Conservation (phyloP, 2,888 invertebrate species). For the Gnatocerus cornutus region DNA sequence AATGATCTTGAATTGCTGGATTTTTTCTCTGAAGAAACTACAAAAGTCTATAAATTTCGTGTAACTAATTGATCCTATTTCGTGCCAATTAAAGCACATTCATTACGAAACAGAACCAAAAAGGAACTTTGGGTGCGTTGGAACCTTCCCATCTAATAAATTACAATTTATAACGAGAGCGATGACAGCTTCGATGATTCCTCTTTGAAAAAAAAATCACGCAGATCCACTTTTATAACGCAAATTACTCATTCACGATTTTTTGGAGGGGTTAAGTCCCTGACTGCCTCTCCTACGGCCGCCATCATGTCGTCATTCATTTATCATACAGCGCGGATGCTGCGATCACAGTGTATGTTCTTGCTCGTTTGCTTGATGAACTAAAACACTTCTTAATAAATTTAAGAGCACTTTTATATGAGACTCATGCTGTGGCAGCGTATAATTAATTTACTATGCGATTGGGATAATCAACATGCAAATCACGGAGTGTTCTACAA, state of each 20-base stretch:
- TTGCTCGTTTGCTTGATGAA: constrained; percentile 6
- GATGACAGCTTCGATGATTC: constrained; percentile 18
- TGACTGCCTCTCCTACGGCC: constrained; percentile 7
- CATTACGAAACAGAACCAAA: constrained; percentile 7
- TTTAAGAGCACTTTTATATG: constrained; percentile 20
- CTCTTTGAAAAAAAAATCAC: constrained; percentile 13
- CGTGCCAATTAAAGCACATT: constrained; percentile 8
- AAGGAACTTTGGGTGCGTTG: background rate
- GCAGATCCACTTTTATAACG: constrained; percentile 3
- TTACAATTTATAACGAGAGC: constrained; percentile 21
- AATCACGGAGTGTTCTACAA: constrained; percentile 9
- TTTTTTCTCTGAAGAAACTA: background rate
- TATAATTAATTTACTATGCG: constrained; percentile 23
- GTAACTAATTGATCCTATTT: constrained; percentile 6
- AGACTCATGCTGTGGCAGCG: constrained; percentile 9
- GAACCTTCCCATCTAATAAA: constrained; percentile 16
- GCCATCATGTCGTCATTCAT: constrained; percentile 8
- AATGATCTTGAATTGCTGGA: constrained; percentile 20
- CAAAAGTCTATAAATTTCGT: constrained; percentile 3
- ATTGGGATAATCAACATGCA: constrained; percentile 23
- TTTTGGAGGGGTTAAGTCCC: background rate
- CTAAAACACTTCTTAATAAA: constrained; percentile 26
- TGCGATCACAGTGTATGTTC: background rate
- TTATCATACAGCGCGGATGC: background rate
- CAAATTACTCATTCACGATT: constrained; percentile 17